phyloP scores from a whole-genome alignment of 2,797 vertebrate species.

The Megaceryle alcyon region DNA sequence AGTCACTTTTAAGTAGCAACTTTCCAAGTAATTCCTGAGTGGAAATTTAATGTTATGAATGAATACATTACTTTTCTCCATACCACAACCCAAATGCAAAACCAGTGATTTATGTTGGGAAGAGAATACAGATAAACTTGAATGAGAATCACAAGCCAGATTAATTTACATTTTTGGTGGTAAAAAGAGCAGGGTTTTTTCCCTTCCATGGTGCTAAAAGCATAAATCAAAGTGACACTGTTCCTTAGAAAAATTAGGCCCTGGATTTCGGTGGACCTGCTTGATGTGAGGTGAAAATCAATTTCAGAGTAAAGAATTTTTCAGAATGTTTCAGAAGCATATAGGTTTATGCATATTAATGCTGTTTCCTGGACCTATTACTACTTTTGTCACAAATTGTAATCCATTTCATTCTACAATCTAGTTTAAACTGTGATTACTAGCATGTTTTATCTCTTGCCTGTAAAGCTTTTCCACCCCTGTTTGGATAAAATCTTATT shows the following conservation, averaged over 20 bases:
- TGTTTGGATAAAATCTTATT: neutral
- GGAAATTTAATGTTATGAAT: neutral
- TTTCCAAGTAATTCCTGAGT: neutral
- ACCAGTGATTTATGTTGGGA: neutral
- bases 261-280: neutral
- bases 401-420: neutral
- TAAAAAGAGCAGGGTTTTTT: neutral
- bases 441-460: neutral
- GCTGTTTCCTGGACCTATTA: neutral
- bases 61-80: neutral
- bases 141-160: neutral
- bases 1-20: neutral
- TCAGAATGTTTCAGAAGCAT: neutral
- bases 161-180: neutral
- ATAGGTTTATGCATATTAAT: neutral
- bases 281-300: neutral
- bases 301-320: neutral
- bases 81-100: neutral
- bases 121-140: neutral
- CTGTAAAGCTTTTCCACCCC: neutral
- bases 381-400: neutral
- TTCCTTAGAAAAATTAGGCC: neutral
- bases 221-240: neutral
- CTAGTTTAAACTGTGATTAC: neutral
- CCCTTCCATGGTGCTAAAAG: neutral